Percentiles rank a stretch among this genome's conserved stretches.
phyloP scores from a whole-genome alignment of 2,888 invertebrate genomes.

The Heliconius aoede region DNA sequence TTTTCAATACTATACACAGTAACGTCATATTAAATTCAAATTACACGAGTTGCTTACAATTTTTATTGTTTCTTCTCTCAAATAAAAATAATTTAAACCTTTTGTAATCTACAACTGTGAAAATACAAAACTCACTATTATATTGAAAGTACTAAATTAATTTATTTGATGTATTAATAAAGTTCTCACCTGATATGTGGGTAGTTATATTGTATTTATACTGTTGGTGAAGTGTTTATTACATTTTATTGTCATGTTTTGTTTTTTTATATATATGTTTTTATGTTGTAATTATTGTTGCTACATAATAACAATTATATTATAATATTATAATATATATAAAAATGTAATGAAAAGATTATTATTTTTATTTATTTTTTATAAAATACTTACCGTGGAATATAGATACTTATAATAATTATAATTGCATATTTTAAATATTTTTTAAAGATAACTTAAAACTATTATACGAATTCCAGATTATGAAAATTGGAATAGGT shows the following conservation, averaged over 20 bases:
- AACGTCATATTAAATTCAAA: constrained; percentile 5
- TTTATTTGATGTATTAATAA: constrained; percentile 16
- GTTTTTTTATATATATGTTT: neutral
- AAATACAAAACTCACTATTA: neutral
- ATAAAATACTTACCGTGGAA: no score
- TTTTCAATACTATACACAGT: neutral
- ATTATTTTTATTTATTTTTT: no score
- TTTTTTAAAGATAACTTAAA: no score
- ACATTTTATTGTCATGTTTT: neutral
- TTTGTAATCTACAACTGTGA: constrained; percentile 21
- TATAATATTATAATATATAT: no score
- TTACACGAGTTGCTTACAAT: neutral
- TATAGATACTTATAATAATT: no score
- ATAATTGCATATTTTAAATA: no score
- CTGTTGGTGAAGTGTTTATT: neutral
- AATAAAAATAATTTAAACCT: constrained; percentile 12
- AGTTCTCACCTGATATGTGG: neutral
- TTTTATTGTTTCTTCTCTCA: neutral
- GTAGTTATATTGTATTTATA: constrained; percentile 4
- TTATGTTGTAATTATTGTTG: no score
- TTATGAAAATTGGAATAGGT: no score
- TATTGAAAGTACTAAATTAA: constrained; percentile 8
- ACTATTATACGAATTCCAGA: no score
- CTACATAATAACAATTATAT: no score
- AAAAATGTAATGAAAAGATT: no score